Base-by-base conservation (phyloP, 2,797 vertebrate species). In the Poecilia picta region DNA sequence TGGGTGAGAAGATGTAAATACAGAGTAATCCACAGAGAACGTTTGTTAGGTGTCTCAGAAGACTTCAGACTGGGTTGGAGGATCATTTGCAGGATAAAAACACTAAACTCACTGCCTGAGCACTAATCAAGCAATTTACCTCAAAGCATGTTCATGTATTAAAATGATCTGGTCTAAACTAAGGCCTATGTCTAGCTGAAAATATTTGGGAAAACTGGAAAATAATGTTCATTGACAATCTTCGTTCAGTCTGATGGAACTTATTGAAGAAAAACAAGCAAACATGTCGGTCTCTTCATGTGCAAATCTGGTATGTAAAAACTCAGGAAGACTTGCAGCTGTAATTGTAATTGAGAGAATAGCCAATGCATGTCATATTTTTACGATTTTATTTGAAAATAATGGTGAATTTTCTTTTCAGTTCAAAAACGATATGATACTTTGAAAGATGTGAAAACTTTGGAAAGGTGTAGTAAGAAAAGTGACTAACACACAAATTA, bases 401-500 rank as follows among this genome's bases (percentile, higher is more conserved):
- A 49, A 20, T 2, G 5, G 5, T 18, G 47, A 49, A 49, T 68
- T 41, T 11, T 68, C 10, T 12, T 68, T 68, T 33, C 20, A 39
- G 18, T 68, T 68, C 36, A 41, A 5, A 39, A 68, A 68, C 11
- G 18, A 25, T 25, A 0, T 20, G 4, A 20, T 68, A 68, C 64
- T 23, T 11, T 68, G 36, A 68, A 20, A 8, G 3, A 39, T 23
- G 36, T 68, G 10, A 68, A 68, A 12, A 12, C 10, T 12, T 68
- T 68, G 64, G 20, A 41, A 41, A 23, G 8, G 20, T 20, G 8
- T 23, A 1, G 2, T 23, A 23, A 23, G 20, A 23, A 23, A 23
- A 51, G 49, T 23, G 20, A 51, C 18, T 51, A 7, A 51, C 23
- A 72, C 33, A 73, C 46, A 83, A 85, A 82, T 57, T 41, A 66